phyloP scores from a whole-genome alignment of 2,888 invertebrate species.

The Seira musarum region DNA sequence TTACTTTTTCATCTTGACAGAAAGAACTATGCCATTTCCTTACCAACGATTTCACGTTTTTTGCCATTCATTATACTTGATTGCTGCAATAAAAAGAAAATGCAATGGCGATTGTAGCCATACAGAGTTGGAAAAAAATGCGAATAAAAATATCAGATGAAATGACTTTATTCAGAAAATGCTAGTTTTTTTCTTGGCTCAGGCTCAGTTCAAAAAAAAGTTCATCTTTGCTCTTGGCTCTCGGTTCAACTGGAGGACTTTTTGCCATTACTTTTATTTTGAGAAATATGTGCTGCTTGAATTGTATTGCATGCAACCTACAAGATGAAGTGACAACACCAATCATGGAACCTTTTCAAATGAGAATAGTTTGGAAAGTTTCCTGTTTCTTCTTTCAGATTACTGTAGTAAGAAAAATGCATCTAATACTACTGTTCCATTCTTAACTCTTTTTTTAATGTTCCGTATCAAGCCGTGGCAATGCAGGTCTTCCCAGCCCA shows the following conservation, averaged over 20 bases:
- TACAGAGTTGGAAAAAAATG: neutral
- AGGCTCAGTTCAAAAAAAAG: neutral
- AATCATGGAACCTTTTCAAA: constrained; percentile 1
- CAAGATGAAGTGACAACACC: neutral
- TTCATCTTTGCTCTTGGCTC: constrained; percentile 7
- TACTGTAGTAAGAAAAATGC: neutral
- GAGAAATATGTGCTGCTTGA: neutral
- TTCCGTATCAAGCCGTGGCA: neutral
- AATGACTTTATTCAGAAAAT: constrained; percentile 1
- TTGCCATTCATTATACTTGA: constrained; percentile 1
- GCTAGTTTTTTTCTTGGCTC: constrained; percentile 3
- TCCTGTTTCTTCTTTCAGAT: neutral
- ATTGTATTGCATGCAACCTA: constrained; percentile 7
- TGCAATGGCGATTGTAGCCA: neutral
- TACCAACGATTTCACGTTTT: neutral
- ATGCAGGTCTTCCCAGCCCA: neutral
- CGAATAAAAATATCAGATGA: constrained; percentile 9
- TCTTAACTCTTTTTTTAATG: neutral
- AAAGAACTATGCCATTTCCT: constrained; percentile 1
- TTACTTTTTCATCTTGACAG: constrained; percentile 9
- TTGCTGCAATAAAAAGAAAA: constrained; percentile 10
- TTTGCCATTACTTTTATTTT: neutral
- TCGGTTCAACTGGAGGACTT: neutral
- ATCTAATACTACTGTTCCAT: too few species aligned
- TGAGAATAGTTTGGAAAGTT: constrained; percentile 2